Conservation (phyloP, 2,113 vertebrate species). For the Misgurnus anguillicaudatus region DNA sequence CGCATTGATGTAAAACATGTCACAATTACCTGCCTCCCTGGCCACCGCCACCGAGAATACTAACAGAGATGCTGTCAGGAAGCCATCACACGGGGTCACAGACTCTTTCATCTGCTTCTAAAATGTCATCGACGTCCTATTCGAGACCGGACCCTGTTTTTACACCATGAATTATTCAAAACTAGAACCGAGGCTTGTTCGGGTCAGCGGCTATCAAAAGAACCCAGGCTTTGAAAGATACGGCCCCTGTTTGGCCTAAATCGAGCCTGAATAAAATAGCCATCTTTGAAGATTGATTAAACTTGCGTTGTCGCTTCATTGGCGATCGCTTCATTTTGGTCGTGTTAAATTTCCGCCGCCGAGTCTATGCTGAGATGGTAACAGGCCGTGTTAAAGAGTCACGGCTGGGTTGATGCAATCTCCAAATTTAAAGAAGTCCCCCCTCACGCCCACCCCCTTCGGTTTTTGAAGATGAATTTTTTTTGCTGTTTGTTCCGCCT, state of each 20-base stretch:
- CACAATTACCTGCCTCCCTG: slow-evolving; percentile 68
- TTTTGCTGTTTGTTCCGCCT: slow-evolving; percentile 63
- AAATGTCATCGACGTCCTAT: slow-evolving; percentile 41
- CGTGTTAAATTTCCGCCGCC: slow-evolving; percentile 13
- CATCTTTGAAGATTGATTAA: slow-evolving; percentile 58
- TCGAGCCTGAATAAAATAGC: slow-evolving; percentile 50
- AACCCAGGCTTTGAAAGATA: slow-evolving; percentile 36
- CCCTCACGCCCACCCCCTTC: slow-evolving; percentile 25
- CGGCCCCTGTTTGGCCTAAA: slow-evolving; percentile 43
- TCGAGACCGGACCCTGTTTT: slow-evolving; percentile 43
- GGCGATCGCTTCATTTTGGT: slow-evolving; percentile 28
- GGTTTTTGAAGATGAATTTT: slow-evolving; percentile 58
- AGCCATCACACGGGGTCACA: slow-evolving; percentile 63
- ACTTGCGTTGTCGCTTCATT: slow-evolving; percentile 52
- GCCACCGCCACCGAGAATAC: slow-evolving; percentile 62
- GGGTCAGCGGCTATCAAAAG: slow-evolving; percentile 60
- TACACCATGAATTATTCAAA: slow-evolving; percentile 70
- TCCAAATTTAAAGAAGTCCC: slow-evolving; percentile 67
- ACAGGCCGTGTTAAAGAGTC: slow-evolving; percentile 48
- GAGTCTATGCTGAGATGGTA: slow-evolving; percentile 24
- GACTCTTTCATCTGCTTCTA: slow-evolving; percentile 49
- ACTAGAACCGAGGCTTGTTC: slow-evolving; percentile 39
- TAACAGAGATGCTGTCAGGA: slow-evolving; percentile 64
- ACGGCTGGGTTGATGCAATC: slow-evolving; percentile 61
- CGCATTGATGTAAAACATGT: slow-evolving; percentile 70